Base-by-base conservation (phyloP, 2,113 vertebrate species). In the Apodemus speciosus region DNA sequence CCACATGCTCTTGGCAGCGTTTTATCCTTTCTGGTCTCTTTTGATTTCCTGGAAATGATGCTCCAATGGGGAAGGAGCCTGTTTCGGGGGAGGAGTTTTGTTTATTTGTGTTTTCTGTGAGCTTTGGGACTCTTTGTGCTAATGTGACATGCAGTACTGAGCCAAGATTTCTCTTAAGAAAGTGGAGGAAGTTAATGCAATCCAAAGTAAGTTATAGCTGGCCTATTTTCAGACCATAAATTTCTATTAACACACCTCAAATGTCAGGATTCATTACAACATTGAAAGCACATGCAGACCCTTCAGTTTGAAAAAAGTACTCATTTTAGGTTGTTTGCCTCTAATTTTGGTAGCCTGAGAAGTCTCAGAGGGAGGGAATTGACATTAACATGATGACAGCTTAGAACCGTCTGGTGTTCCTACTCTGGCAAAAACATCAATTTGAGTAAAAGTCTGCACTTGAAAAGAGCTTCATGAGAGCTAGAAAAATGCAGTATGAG, bases 1-100 rank as follows among this genome's bases (percentile, higher is more conserved):
- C 8, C 58, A 75, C n/a, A n/a, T 56, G 40, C 32, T 75, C 60
- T 92, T 81, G 25, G 72, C 60, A 93, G 13, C 25, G 4, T 51
- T 81, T 81, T 51, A 30, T 46, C 9, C 75, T 4, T 66, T 76
- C 20, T 25, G 43, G 64, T 75, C 38, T 62, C 38, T 60, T 62
- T 60, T 53, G 58, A 77, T 77, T 96, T 96, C 90, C 94, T 80
- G 30, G 25, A 95, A 92, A 18, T 60, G n/a, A 43, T 53, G 40
- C 86, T 95, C 51, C 9, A 69, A 18, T 13, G 69, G 27, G 56
- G 56, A 88, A 88, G 60, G 69, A 6, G 7, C 6, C 30, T 76
- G n/a, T 53, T n/a, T 76, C 51, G 5, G 23, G 23, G 75, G 25
- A 85, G 75, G 25, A 80, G 80, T 85, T 18, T 32, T 32, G 21